Percentiles rank a stretch among this genome's conserved stretches.
These are phyloP conservation scores for Oncorhynchus gorbuscha DNA, from an alignment of 2,113 vertebrate genomes.

Conservation along the genomic window DNA sequence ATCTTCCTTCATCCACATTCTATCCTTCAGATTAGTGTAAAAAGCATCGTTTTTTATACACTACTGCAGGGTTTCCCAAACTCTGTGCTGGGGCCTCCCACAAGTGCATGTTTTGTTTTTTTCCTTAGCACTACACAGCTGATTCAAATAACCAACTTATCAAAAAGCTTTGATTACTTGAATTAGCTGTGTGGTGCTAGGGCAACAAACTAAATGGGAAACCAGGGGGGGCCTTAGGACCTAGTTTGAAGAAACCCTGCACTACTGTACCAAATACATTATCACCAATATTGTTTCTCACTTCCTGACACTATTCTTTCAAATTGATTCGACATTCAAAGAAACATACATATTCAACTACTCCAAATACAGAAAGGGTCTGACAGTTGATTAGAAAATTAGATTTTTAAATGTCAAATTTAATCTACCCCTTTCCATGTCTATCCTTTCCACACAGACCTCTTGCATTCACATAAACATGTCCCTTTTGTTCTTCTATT, in stretches of 20 bases:
- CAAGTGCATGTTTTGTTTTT: too few species aligned
- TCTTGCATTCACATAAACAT: neutral
- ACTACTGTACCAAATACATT: neutral
- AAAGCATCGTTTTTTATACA: too few species aligned
- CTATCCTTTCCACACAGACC: neutral
- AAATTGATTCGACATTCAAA: neutral
- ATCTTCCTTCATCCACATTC: neutral
- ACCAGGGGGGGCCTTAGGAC: too few species aligned
- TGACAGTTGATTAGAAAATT: neutral
- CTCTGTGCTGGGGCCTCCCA: too few species aligned
- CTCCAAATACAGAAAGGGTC: too few species aligned
- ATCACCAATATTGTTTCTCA: neutral
- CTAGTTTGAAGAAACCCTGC: neutral
- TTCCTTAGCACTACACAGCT: too few species aligned
- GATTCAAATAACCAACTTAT: too few species aligned
- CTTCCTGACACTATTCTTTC: neutral
- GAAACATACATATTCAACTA: too few species aligned
- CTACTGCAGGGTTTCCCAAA: too few species aligned
- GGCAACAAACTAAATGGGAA: too few species aligned
- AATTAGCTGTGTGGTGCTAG: too few species aligned
- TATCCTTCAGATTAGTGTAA: neutral
- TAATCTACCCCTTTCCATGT: neutral
- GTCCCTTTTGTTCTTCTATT: conserved; percentile 20
- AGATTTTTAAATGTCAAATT: neutral
- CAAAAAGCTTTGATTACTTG: too few species aligned